Percentiles rank a stretch among this genome's conserved stretches.
Evolutionary conservation across 2,113 vertebrate species (phyloP).

Genomic region (Oryzias curvinotus): DNA sequence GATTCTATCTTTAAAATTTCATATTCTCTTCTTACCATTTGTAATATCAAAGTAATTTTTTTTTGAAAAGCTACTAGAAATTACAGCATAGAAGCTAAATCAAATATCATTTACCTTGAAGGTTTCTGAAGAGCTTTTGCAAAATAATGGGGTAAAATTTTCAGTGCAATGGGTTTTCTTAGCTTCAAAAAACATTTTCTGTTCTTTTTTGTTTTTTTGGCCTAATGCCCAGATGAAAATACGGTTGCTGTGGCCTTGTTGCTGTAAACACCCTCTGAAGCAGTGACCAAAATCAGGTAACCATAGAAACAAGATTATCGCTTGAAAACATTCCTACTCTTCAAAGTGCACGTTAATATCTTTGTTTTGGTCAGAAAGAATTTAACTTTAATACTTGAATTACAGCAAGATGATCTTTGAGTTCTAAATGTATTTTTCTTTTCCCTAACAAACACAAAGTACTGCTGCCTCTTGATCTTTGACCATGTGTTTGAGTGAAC

Average conservation of each 20-base stretch:
- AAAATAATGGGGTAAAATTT: constrained; percentile 1
- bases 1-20: too few relatives aligned
- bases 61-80: too few relatives aligned
- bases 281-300: constrained; percentile 26
- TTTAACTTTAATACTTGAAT: too few relatives aligned
- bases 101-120: too few relatives aligned
- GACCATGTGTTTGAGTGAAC: too few relatives aligned
- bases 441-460: too few relatives aligned
- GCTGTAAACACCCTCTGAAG: constrained; percentile 8
- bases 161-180: not conserved
- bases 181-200: constrained; percentile 8
- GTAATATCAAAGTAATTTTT: too few relatives aligned
- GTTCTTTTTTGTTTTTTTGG: constrained; percentile 1
- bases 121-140: not conserved
- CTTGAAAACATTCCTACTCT: not conserved
- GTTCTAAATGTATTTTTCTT: too few relatives aligned
- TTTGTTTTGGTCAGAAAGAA: not conserved
- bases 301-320: constrained; percentile 38
- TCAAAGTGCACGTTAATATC: constrained; percentile 1
- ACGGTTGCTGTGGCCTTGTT: constrained; percentile 13
- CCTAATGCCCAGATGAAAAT: constrained; percentile 4
- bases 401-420: too few relatives aligned
- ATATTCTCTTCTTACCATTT: too few relatives aligned
- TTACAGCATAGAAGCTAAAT: too few relatives aligned
- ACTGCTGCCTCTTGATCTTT: too few relatives aligned